Conservation (phyloP, 1,140 invertebrate genomes). For the Cherax destructor region DNA sequence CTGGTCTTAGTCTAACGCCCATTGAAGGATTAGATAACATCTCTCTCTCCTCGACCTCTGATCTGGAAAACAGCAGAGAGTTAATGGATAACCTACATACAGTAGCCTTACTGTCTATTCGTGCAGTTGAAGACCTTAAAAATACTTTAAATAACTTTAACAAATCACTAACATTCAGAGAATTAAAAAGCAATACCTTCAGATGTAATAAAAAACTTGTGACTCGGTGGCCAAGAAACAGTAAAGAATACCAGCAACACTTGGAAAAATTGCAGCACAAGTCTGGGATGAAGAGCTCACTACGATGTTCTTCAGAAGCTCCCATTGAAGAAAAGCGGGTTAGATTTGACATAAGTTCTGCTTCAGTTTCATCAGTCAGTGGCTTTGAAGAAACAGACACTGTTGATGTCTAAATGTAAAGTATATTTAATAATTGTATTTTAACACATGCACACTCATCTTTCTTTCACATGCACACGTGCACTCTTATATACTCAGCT, state of each 20-base stretch:
- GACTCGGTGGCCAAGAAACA: slow-evolving; percentile 31
- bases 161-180: too few species aligned
- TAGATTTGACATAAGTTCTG: slow-evolving; percentile 32
- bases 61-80: not conserved
- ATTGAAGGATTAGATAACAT: not conserved
- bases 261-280: not conserved
- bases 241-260: slow-evolving; percentile 19
- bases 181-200: not conserved
- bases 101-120: slow-evolving; percentile 4
- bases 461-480: not conserved
- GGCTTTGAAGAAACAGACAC: not conserved
- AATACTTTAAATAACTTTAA: too few species aligned
- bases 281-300: slow-evolving; percentile 4
- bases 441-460: not conserved
- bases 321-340: slow-evolving; percentile 21
- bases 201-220: slow-evolving; percentile 20
- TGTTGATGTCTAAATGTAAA: not conserved
- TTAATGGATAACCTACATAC: slow-evolving; percentile 23
- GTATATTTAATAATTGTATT: too few species aligned
- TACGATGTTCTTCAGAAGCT: not conserved
- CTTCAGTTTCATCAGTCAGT: slow-evolving; percentile 6
- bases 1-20: slow-evolving; percentile 4
- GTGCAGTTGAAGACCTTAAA: slow-evolving; percentile 21
- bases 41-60: not conserved
- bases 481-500: not conserved